Percentiles rank a stretch among this genome's conserved stretches.
These are phyloP conservation scores for Trachemys scripta DNA, from an alignment of 2,113 vertebrate genomes.

Conservation along the genomic window DNA sequence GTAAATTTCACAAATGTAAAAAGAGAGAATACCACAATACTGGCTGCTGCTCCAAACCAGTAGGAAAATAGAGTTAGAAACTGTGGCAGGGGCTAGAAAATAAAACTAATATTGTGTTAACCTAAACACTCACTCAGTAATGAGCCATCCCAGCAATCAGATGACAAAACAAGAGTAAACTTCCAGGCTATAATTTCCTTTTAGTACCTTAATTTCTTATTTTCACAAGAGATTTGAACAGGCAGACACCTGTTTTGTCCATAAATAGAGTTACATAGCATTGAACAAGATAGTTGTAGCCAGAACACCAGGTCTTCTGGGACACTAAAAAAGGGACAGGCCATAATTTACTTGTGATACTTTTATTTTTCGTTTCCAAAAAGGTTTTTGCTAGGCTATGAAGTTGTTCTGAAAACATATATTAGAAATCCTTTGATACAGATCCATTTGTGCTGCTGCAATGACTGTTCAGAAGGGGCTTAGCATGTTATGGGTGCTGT, in stretches of 20 bases:
- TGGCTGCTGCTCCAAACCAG: neutral
- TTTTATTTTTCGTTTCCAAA: conserved; percentile 20
- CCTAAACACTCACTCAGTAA: neutral
- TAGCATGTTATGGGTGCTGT: neutral
- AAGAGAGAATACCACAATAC: neutral
- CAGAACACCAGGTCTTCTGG: neutral
- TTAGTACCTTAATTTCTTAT: neutral
- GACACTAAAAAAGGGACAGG: neutral
- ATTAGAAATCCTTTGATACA: neutral
- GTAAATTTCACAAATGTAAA: neutral
- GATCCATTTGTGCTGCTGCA: neutral
- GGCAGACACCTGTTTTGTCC: neutral
- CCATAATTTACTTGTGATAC: neutral
- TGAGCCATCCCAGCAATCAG: neutral
- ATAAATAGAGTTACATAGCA: neutral
- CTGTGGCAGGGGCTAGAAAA: neutral
- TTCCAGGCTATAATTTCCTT: neutral
- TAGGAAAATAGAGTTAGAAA: neutral
- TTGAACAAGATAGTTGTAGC: neutral
- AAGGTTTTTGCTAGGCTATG: neutral
- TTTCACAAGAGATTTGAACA: neutral
- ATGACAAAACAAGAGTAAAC: neutral
- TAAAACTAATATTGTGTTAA: neutral
- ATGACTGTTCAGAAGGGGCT: neutral
- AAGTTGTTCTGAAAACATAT: neutral